These are phyloP conservation scores for Saccopteryx bilineata DNA, from an alignment of 2,113 vertebrate genomes.

Conservation along the genomic window DNA sequence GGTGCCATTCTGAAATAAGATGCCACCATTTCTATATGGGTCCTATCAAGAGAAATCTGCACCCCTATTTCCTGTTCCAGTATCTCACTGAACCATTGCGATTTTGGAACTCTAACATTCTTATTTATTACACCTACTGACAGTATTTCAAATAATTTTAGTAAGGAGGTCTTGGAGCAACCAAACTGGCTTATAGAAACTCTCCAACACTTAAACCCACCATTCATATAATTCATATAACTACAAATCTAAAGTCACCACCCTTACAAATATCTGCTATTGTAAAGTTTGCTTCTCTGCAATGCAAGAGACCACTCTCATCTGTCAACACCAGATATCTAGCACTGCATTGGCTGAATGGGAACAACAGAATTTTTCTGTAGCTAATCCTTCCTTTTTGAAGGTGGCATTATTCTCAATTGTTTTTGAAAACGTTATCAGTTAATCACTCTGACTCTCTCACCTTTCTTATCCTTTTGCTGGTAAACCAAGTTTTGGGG, in stretches of 20 bases:
- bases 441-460: neutral
- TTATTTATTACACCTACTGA: neutral
- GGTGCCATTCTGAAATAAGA: slow-evolving; percentile 10
- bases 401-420: neutral
- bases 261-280: neutral
- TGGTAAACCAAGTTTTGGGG: neutral
- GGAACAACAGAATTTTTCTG: neutral
- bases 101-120: slow-evolving; percentile 16
- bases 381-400: neutral
- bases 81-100: neutral
- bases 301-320: neutral
- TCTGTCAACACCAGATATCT: neutral
- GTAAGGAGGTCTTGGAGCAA: neutral
- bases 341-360: neutral
- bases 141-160: slow-evolving; percentile 28
- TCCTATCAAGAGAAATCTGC: slow-evolving; percentile 39
- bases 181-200: neutral
- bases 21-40: neutral
- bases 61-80: neutral
- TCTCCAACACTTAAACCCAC: neutral
- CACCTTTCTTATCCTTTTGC: slow-evolving; percentile 31
- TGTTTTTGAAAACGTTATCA: slow-evolving; percentile 46
- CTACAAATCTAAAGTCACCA: neutral
- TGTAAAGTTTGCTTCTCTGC: neutral
- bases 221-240: neutral